phyloP scores from a whole-genome alignment of 2,888 invertebrate species.

The Leptinotarsa peninsularis region DNA sequence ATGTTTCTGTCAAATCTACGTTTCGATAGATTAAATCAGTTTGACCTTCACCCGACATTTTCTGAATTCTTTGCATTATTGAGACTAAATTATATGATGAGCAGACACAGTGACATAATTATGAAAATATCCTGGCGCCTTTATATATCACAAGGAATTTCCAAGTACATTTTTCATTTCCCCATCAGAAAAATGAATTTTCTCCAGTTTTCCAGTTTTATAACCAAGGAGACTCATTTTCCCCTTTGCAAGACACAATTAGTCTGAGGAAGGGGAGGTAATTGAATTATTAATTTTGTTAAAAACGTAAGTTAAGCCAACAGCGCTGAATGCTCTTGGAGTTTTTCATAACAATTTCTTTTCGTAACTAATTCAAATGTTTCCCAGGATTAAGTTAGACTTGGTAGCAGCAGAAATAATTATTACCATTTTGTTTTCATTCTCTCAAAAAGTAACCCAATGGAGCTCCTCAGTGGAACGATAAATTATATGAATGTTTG shows the following conservation, averaged over 20 bases:
- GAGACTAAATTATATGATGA: background rate
- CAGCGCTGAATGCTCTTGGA: constrained; percentile 48
- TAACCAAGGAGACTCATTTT: constrained; percentile 4
- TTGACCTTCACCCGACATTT: background rate
- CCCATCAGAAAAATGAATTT: constrained; percentile 10
- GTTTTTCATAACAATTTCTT: constrained; percentile 48
- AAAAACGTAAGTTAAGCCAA: constrained; percentile 53
- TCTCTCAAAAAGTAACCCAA: background rate
- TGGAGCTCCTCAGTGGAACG: background rate
- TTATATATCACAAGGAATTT: constrained; percentile 2
- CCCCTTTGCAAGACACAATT: constrained; percentile 30
- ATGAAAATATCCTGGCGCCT: background rate
- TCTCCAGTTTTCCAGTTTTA: constrained; percentile 5
- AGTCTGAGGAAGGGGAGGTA: constrained; percentile 37
- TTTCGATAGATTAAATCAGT: too few relatives aligned
- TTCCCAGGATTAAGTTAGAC: constrained; percentile 34
- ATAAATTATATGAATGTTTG: background rate
- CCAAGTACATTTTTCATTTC: constrained; percentile 11
- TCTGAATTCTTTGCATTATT: background rate
- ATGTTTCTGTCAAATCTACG: too few relatives aligned
- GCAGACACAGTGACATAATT: background rate
- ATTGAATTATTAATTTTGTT: constrained; percentile 59
- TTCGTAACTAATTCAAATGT: constrained; percentile 42
- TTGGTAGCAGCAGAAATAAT: constrained; percentile 37
- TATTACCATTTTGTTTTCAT: constrained; percentile 34